A percentile compares a stretch with the other conserved stretches of the same genome.
phyloP scores from a whole-genome alignment of 2,113 vertebrate species.

The Salvelinus sp. region DNA sequence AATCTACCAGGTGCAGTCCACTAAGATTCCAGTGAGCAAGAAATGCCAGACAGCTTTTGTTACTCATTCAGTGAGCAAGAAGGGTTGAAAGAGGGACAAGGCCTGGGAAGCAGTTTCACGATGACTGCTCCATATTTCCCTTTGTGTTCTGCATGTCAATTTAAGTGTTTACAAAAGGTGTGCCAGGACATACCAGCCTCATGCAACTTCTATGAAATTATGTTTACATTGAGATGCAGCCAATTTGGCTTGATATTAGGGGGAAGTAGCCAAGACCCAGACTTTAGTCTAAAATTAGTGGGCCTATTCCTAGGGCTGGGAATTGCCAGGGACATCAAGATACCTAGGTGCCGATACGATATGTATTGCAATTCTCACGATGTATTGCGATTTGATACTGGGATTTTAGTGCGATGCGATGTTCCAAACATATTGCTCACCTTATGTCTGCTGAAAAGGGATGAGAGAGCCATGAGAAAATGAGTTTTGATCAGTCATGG shows the following conservation, averaged over 20 bases:
- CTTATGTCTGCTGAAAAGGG: too few species aligned
- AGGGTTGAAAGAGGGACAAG: slow-evolving; percentile 36
- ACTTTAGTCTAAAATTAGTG: background rate
- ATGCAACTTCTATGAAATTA: slow-evolving; percentile 31
- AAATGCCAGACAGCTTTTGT: slow-evolving; percentile 57
- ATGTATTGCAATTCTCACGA: too few species aligned
- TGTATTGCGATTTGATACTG: background rate
- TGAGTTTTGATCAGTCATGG: too few species aligned
- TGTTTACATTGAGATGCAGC: background rate
- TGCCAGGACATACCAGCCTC: slow-evolving; percentile 26
- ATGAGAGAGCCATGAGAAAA: too few species aligned
- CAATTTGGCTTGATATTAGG: background rate
- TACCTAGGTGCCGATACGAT: too few species aligned
- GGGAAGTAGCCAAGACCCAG: background rate
- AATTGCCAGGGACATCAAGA: too few species aligned
- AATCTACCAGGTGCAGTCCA: slow-evolving; percentile 54
- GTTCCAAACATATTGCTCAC: too few species aligned
- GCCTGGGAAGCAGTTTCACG: slow-evolving; percentile 45
- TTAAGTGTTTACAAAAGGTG: slow-evolving; percentile 41
- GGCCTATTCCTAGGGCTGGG: too few species aligned
- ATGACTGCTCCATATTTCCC: slow-evolving; percentile 42
- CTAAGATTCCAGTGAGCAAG: slow-evolving; percentile 35
- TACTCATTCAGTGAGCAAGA: slow-evolving; percentile 55
- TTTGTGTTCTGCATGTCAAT: slow-evolving; percentile 43
- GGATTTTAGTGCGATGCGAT: too few species aligned